phyloP scores from a whole-genome alignment of 1,140 invertebrate species.

The Heterodera schachtii region DNA sequence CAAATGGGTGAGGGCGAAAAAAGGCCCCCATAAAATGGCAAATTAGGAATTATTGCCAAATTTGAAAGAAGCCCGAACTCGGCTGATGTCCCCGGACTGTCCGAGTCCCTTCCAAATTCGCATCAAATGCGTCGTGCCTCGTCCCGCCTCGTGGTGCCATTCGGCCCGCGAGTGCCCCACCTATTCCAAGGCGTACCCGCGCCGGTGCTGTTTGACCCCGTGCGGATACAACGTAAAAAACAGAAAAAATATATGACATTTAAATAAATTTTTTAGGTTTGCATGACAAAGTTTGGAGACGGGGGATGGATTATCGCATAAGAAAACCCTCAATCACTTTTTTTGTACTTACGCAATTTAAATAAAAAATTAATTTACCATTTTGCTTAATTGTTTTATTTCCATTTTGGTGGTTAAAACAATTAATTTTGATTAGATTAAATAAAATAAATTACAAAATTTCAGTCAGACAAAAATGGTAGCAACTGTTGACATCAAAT shows the following conservation, averaged over 20 bases:
- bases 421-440: no score
- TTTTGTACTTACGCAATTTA: no score
- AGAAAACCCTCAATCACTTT: not conserved
- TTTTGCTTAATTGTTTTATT: no score
- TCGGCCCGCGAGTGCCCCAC: slow-evolving; percentile 28
- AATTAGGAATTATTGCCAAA: no score
- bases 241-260: not conserved
- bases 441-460: no score
- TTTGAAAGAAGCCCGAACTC: not conserved
- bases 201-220: slow-evolving; percentile 34
- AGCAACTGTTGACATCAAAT: no score
- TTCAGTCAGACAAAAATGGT: no score
- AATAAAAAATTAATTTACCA: no score
- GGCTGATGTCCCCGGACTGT: slow-evolving; percentile 12
- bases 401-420: no score
- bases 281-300: slow-evolving; percentile 2
- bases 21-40: no score
- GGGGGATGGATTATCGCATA: not conserved
- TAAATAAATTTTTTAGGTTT: slow-evolving; percentile 4
- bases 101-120: slow-evolving; percentile 27
- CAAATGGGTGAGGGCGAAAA: slow-evolving; percentile 15
- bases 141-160: slow-evolving; percentile 26
- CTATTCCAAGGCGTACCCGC: slow-evolving; percentile 18
- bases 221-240: slow-evolving; percentile 33
- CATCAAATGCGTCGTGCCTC: slow-evolving; percentile 29